Conservation (phyloP, 2,797 vertebrate genomes). For the Champsocephalus esox region DNA sequence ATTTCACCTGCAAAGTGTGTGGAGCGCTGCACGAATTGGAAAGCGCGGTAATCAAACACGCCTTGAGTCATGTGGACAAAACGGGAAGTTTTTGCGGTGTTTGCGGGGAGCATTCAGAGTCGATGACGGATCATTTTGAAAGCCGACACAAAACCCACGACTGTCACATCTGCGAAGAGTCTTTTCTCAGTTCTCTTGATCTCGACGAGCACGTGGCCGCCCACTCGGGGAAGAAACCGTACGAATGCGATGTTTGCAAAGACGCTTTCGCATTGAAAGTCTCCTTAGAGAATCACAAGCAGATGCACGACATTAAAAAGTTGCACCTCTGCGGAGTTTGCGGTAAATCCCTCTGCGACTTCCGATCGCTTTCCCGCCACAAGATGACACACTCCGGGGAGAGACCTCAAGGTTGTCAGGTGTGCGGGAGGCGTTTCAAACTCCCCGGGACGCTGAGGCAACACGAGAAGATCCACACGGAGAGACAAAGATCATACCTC, state of each 20-base stretch:
- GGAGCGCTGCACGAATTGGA: constrained; percentile 21
- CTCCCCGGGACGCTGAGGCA: constrained; percentile 54
- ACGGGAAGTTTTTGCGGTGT: constrained; percentile 40
- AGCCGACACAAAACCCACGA: constrained; percentile 9
- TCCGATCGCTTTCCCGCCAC: constrained; percentile 63
- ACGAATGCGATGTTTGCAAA: constrained; percentile 18
- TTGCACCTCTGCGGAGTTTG: constrained; percentile 60
- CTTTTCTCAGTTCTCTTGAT: constrained; percentile 1
- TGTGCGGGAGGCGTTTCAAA: constrained; percentile 63
- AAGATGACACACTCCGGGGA: constrained; percentile 63
- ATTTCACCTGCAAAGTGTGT: constrained; percentile 46
- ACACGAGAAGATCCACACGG: constrained; percentile 70
- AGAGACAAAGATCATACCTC: constrained; percentile 56
- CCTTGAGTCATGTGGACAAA: constrained; percentile 40
- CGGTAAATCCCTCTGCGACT: constrained; percentile 65
- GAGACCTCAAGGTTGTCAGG: constrained; percentile 54
- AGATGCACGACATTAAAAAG: constrained; percentile 22
- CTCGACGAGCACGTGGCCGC: constrained; percentile 13
- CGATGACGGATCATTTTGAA: constrained; percentile 36
- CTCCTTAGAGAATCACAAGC: constrained; percentile 28
- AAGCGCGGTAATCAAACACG: constrained; percentile 17
- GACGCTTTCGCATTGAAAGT: neutral
- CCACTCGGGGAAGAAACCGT: neutral
- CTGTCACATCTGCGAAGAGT: constrained; percentile 39
- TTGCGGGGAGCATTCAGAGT: constrained; percentile 44